A percentile compares a stretch with the other conserved stretches of the same genome.
phyloP scores from a whole-genome alignment of 2,888 invertebrate species.

The Stenotaenia linearis region DNA sequence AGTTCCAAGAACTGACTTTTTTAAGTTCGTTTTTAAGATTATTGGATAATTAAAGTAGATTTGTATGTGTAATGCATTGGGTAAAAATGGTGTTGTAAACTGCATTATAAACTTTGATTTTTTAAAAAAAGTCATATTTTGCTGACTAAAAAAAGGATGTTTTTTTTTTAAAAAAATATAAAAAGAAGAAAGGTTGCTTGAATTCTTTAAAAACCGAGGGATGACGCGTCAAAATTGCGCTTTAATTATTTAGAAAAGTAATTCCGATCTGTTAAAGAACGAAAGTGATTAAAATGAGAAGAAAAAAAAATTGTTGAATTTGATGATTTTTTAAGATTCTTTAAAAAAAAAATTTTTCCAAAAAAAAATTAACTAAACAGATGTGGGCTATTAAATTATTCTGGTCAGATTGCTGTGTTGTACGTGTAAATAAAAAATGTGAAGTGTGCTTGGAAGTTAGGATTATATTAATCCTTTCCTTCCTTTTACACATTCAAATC shows the following conservation, averaged over 20 bases:
- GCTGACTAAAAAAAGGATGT: too few relatives aligned
- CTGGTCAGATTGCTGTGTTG: not conserved
- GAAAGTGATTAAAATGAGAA: too few relatives aligned
- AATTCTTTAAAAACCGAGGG: too few relatives aligned
- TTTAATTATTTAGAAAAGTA: too few relatives aligned
- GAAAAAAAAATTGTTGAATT: too few relatives aligned
- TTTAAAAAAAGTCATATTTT: not conserved
- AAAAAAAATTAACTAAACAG: too few relatives aligned
- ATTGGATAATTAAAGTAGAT: not conserved
- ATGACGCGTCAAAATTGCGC: too few relatives aligned
- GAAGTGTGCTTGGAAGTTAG: not conserved
- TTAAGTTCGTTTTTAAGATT: too few relatives aligned
- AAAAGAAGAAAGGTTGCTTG: too few relatives aligned
- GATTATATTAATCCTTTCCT: not conserved
- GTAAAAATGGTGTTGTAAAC: not conserved
- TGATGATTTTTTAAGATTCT: not conserved
- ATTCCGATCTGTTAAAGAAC: too few relatives aligned
- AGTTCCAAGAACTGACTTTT: not conserved
- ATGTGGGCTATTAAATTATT: too few relatives aligned
- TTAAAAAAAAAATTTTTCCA: not conserved
- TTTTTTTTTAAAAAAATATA: too few relatives aligned
- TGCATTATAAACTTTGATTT: not conserved
- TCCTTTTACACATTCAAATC: not conserved
- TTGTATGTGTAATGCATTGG: not conserved
- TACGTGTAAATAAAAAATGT: not conserved